Evolutionary conservation across 2,797 vertebrate species (phyloP).

Genomic region (Diglossa cyanea): DNA sequence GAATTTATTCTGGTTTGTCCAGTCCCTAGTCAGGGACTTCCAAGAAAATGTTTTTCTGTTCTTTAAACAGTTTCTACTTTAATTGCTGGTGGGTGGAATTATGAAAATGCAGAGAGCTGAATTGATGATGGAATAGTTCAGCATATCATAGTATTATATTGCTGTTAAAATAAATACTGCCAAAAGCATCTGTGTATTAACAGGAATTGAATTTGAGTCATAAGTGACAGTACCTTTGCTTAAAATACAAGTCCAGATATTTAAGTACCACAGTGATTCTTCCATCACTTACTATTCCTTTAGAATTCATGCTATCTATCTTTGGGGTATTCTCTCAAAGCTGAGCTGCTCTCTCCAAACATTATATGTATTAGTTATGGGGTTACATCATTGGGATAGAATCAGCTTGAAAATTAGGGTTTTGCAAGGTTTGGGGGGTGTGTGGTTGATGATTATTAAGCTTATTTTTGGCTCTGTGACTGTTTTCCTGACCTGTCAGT

Average conservation of each 20-base stretch:
- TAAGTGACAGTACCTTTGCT: background rate
- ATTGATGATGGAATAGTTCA: background rate
- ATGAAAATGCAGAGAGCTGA: background rate
- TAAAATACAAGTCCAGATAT: background rate
- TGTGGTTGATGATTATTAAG: background rate
- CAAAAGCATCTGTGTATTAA: background rate
- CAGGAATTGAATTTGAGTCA: accelerated
- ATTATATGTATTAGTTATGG: accelerated
- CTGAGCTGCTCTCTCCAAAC: background rate
- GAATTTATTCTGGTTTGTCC: background rate
- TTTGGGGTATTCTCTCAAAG: background rate
- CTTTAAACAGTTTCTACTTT: background rate
- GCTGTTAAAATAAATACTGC: background rate
- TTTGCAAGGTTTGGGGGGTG: background rate
- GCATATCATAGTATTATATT: background rate
- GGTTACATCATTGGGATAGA: accelerated
- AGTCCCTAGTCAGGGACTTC: background rate
- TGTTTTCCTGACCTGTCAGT: background rate
- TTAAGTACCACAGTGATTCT: accelerated
- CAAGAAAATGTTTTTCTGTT: background rate
- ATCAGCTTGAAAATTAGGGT: background rate
- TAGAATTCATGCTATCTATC: accelerated
- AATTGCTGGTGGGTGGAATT: background rate
- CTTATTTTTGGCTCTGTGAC: background rate
- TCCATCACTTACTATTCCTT: background rate